Percentiles rank a stretch among this genome's conserved stretches.
phyloP scores from a whole-genome alignment of 1,140 invertebrate species.

The Batillaria attramentaria region DNA sequence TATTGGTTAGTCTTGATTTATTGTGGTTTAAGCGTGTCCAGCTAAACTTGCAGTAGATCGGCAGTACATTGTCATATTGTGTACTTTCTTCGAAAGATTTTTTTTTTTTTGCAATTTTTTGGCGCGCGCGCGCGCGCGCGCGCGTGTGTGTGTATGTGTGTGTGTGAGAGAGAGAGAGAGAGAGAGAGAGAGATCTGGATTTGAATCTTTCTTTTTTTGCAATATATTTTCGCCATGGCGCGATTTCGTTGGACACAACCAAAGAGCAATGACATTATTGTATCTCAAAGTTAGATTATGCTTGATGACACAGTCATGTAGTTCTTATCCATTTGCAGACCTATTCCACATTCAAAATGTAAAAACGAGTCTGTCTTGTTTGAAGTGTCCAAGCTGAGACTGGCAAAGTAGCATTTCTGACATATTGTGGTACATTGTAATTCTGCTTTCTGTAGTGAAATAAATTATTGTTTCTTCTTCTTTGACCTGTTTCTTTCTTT shows the following conservation, averaged over 20 bases:
- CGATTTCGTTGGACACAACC: neutral
- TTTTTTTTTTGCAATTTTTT: neutral
- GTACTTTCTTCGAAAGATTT: neutral
- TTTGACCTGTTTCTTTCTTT: too few relatives aligned
- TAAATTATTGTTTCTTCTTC: too few relatives aligned
- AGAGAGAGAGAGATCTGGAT: neutral
- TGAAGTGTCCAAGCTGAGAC: too few relatives aligned
- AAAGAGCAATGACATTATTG: neutral
- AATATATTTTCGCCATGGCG: neutral
- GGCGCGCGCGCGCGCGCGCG: neutral
- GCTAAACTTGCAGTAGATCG: neutral
- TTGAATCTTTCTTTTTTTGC: neutral
- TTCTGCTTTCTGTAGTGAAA: too few relatives aligned
- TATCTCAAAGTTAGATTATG: neutral
- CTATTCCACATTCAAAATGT: too few relatives aligned
- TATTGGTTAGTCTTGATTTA: too few relatives aligned
- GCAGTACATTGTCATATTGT: neutral
- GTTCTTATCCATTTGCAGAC: too few relatives aligned
- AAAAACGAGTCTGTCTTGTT: too few relatives aligned
- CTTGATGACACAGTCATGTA: too few relatives aligned
- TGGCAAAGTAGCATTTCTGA: too few relatives aligned
- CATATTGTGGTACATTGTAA: too few relatives aligned
- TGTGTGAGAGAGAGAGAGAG: neutral
- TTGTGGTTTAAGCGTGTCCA: neutral
- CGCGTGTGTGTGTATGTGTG: constrained; percentile 1